Evolutionary conservation across 2,113 vertebrate genomes (phyloP), one percentile per base, ranked within the genome.

Genomic region (Tragelaphus scriptus): DNA sequence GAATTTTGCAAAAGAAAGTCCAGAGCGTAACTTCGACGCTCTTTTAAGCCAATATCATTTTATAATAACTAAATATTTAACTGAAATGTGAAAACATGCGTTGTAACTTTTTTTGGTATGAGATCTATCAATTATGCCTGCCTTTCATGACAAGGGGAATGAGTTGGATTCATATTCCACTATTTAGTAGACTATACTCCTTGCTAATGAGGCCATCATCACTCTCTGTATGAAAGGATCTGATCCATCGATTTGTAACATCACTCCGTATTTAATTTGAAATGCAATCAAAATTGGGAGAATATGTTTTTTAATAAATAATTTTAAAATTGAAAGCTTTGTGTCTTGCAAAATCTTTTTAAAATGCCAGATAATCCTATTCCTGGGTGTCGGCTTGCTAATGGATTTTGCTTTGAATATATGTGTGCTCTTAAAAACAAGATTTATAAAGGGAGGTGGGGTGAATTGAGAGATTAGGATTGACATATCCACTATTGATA

Each of bases 261-360:
- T 63, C 58, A 59, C 61, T 87, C 88, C 68, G 36, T 96, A n/a
- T 96, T 87, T 95, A 40, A 92, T 91, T 88, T 93, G 51, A 68
- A 94, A 68, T 8, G 53, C 40, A 95, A 93, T 90, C 65, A 86
- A 77, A 95, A 58, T 63, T 90, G 36, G 32, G 71, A 93, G 87
- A 85, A 87, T 90, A 53, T 95, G 97, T 97, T 98, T 97, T 98
- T 97, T 15, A 96, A 98, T 98, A 96, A 98, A 96, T 87, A 97
- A 65, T 63, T 88, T 96, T 89, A 65, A 93, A 95, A 90, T 80
- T 68, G 58, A 88, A 92, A 94, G 23, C 40, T 86, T 92, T 90
- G 17, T 95, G 79, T 95, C 88, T 71, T 94, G 86, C 0, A 91
- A 77, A 79, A 51, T 95, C 61, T 85, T 89, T 58, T 79, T 44